These are phyloP conservation scores for Adineta ricciae DNA, from an alignment of 2,888 invertebrate genomes.

Conservation along the genomic window DNA sequence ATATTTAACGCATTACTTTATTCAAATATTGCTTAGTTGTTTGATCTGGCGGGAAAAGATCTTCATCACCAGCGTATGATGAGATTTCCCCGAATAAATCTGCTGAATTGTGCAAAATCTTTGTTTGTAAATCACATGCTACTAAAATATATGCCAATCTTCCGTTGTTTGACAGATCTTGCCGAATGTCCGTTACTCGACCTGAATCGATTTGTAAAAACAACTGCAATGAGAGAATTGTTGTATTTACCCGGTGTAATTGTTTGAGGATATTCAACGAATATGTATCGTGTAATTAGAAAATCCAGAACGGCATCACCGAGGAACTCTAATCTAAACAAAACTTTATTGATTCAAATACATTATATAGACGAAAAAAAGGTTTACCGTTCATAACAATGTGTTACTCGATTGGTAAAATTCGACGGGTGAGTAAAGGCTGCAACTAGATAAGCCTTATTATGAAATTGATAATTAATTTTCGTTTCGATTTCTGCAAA, in stretches of 20 bases:
- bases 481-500: slow-evolving; percentile 56
- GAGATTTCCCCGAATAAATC: not conserved
- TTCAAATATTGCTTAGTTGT: not conserved
- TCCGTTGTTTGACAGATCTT: slow-evolving; percentile 35
- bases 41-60: not conserved
- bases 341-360: too few relatives aligned
- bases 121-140: slow-evolving; percentile 23
- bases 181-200: slow-evolving; percentile 34
- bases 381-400: slow-evolving; percentile 31
- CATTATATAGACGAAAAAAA: too few relatives aligned
- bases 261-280: not conserved
- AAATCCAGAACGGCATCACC: slow-evolving; percentile 32
- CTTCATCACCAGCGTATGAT: not conserved
- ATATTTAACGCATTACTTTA: not conserved
- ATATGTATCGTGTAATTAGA: slow-evolving; percentile 29
- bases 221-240: too few relatives aligned
- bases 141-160: slow-evolving; percentile 34
- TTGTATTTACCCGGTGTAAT: slow-evolving; percentile 25
- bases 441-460: slow-evolving; percentile 80
- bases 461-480: slow-evolving; percentile 75
- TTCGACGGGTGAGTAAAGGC: slow-evolving; percentile 44
- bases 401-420: slow-evolving; percentile 19
- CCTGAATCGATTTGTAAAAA: slow-evolving; percentile 20
- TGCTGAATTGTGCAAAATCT: slow-evolving; percentile 22
- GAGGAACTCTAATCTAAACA: slow-evolving; percentile 29